phyloP scores from a whole-genome alignment of 1,140 invertebrate species.

The Trichogramma pretiosum region DNA sequence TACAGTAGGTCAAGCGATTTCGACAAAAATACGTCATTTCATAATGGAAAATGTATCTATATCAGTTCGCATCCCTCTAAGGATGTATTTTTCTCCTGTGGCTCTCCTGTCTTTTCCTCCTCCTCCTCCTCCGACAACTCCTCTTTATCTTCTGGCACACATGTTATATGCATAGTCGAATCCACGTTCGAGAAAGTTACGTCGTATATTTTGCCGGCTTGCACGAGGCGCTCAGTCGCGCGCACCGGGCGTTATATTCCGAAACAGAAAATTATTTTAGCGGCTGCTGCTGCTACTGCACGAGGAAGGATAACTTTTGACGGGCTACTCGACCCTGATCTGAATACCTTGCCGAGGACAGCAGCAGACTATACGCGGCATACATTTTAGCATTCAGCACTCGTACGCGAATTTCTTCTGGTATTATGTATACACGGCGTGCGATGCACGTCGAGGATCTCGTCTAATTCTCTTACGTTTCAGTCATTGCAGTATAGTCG shows the following conservation, averaged over 20 bases:
- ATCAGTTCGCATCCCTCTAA: too few relatives aligned
- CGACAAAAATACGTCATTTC: too few relatives aligned
- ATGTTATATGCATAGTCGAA: too few relatives aligned
- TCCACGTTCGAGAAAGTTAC: constrained; percentile 15
- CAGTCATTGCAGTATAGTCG: too few relatives aligned
- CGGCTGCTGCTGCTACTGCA: constrained; percentile 16
- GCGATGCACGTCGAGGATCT: constrained; percentile 25
- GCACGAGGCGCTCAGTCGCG: not conserved
- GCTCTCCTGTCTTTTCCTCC: not conserved
- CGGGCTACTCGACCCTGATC: constrained; percentile 17
- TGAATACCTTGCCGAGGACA: constrained; percentile 22
- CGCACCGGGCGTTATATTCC: constrained; percentile 24
- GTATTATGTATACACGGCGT: too few relatives aligned
- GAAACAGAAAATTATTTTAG: constrained; percentile 34
- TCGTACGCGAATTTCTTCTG: not conserved
- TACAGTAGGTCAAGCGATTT: too few relatives aligned
- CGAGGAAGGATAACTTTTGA: constrained; percentile 19
- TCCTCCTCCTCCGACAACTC: too few relatives aligned
- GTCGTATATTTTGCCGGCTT: constrained; percentile 10
- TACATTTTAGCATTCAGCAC: constrained; percentile 15
- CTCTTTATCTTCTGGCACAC: too few relatives aligned
- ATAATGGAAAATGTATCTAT: too few relatives aligned
- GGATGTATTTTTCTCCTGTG: too few relatives aligned
- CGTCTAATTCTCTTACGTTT: constrained; percentile 24
- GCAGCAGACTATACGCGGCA: too few relatives aligned